These are phyloP conservation scores for Pygoscelis adeliae DNA, from an alignment of 2,113 vertebrate species.

Conservation along the genomic window DNA sequence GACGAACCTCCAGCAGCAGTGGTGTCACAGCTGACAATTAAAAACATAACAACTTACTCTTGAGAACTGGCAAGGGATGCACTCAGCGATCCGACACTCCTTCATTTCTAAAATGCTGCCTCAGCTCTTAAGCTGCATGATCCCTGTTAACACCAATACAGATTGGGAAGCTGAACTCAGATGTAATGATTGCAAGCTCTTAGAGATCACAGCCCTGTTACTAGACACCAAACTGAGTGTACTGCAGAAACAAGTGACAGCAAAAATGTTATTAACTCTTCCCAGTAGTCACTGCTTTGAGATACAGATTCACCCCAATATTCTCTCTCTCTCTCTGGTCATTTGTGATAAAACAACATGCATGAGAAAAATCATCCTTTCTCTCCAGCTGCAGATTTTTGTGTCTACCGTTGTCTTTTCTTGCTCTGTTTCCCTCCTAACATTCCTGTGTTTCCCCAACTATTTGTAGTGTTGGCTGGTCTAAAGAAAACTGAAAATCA, in stretches of 20 bases:
- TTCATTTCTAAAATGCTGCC: slow-evolving; percentile 35
- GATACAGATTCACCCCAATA: neutral
- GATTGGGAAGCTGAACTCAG: slow-evolving; percentile 51
- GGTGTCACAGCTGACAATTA: slow-evolving; percentile 12
- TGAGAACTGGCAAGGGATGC: slow-evolving; percentile 6
- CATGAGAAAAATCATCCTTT: neutral
- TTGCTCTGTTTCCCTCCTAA: neutral
- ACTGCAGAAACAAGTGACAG: slow-evolving; percentile 1
- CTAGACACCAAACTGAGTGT: neutral
- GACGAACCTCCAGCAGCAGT: neutral
- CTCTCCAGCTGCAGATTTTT: neutral
- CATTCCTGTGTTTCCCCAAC: neutral
- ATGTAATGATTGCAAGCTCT: slow-evolving; percentile 23
- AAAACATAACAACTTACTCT: neutral
- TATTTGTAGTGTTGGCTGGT: neutral
- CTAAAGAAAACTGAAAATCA: neutral
- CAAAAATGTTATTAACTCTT: slow-evolving; percentile 31
- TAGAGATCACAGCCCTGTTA: slow-evolving; percentile 5
- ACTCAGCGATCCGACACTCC: neutral
- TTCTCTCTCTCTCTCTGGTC: neutral
- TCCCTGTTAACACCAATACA: slow-evolving; percentile 48
- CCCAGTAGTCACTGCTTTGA: neutral
- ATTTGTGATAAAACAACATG: neutral
- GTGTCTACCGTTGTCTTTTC: neutral
- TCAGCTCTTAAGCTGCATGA: slow-evolving; percentile 33